Conservation (phyloP, 2,888 invertebrate species). For the Gortyna flavago region DNA sequence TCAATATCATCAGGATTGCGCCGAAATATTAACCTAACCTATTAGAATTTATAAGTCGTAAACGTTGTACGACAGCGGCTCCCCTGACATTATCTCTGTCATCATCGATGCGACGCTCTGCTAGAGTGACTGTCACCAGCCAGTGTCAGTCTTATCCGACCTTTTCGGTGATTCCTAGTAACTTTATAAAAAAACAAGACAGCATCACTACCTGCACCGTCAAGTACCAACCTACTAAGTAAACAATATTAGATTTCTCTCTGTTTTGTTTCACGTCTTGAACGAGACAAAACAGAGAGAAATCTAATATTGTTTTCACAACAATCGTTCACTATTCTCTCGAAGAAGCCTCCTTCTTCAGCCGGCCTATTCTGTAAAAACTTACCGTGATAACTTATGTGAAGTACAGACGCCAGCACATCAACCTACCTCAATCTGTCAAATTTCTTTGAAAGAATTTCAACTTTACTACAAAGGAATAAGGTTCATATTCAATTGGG, state of each 20-base stretch:
- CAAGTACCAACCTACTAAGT: background rate
- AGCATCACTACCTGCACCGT: background rate
- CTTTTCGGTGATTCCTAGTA: background rate
- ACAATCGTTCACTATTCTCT: background rate
- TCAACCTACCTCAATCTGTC: too few relatives aligned
- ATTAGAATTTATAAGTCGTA: too few relatives aligned
- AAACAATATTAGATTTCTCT: background rate
- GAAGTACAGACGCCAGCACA: too few relatives aligned
- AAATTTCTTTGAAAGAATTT: too few relatives aligned
- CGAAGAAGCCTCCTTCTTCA: background rate
- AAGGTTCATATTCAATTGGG: too few relatives aligned
- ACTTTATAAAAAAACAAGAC: background rate
- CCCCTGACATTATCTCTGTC: background rate
- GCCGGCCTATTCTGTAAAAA: background rate
- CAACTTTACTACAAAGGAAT: too few relatives aligned
- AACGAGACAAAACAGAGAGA: background rate
- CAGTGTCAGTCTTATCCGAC: background rate
- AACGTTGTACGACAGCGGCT: too few relatives aligned
- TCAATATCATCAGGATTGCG: background rate
- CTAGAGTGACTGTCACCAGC: background rate
- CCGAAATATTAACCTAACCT: background rate
- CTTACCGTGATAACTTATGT: too few relatives aligned
- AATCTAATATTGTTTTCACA: background rate
- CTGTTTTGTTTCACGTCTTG: background rate
- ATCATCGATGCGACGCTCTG: background rate